phyloP scores from a whole-genome alignment of 2,888 invertebrate genomes.

The Ichneumoninae sp. region DNA sequence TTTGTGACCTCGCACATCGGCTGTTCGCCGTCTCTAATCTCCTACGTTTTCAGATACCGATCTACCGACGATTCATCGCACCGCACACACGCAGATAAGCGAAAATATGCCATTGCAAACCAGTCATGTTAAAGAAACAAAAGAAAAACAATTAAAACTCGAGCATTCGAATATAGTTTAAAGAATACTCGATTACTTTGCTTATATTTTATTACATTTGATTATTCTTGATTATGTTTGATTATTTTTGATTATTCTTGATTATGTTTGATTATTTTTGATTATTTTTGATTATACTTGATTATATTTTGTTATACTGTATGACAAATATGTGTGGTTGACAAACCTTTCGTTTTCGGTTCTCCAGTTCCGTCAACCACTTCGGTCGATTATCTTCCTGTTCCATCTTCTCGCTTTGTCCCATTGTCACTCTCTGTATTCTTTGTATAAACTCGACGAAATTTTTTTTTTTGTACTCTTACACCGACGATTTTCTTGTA shows the following conservation, averaged over 20 bases:
- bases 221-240: too few relatives aligned
- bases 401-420: constrained; percentile 69
- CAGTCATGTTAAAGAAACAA: not conserved
- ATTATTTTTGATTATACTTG: too few relatives aligned
- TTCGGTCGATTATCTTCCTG: constrained; percentile 78
- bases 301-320: too few relatives aligned
- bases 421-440: constrained; percentile 44
- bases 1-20: constrained; percentile 30
- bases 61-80: constrained; percentile 26
- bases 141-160: not conserved
- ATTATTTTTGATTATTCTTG: too few relatives aligned
- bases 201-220: too few relatives aligned
- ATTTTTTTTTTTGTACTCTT: not conserved
- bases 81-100: not conserved
- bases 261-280: too few relatives aligned
- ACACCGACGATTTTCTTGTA: not conserved
- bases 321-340: too few relatives aligned
- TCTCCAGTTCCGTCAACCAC: constrained; percentile 82
- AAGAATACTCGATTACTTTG: not conserved
- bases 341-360: constrained; percentile 81
- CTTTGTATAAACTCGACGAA: constrained; percentile 16
- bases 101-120: not conserved
- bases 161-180: not conserved
- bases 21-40: constrained; percentile 27
- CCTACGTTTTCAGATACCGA: constrained; percentile 2